A percentile compares a stretch with the other conserved stretches of the same genome.
phyloP scores from a whole-genome alignment of 2,113 vertebrate species.

The Python bivittatus region DNA sequence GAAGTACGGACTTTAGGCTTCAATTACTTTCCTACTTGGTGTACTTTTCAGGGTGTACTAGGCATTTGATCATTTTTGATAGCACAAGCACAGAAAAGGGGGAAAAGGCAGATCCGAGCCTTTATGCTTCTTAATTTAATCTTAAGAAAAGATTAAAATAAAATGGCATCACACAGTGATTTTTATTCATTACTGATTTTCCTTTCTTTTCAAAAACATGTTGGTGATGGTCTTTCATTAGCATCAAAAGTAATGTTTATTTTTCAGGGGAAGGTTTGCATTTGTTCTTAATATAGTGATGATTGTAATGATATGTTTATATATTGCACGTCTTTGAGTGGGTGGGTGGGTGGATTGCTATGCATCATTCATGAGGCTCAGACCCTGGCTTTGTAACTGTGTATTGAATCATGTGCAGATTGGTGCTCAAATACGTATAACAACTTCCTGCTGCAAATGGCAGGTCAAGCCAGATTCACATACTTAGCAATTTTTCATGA shows the following conservation, averaged over 20 bases:
- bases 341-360: not conserved
- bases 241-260: not conserved
- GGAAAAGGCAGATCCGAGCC: conserved; percentile 49
- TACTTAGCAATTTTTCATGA: not conserved
- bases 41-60: conserved; percentile 43
- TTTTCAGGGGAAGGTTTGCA: not conserved
- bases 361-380: not conserved
- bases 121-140: no score
- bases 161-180: conserved; percentile 11
- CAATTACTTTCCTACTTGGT: conserved; percentile 56
- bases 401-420: not conserved
- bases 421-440: not conserved
- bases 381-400: not conserved
- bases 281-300: not conserved
- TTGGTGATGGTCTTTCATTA: conserved; percentile 36
- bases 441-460: not conserved
- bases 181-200: conserved; percentile 35
- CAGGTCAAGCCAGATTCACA: not conserved
- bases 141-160: conserved; percentile 44
- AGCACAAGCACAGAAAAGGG: conserved; percentile 52
- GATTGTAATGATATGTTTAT: not conserved
- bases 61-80: conserved; percentile 51
- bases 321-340: not conserved
- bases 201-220: conserved; percentile 21
- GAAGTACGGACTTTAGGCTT: conserved; percentile 47